These are phyloP conservation scores for Glossophaga mutica DNA, from an alignment of 2,797 vertebrate genomes.

Conservation along the genomic window DNA sequence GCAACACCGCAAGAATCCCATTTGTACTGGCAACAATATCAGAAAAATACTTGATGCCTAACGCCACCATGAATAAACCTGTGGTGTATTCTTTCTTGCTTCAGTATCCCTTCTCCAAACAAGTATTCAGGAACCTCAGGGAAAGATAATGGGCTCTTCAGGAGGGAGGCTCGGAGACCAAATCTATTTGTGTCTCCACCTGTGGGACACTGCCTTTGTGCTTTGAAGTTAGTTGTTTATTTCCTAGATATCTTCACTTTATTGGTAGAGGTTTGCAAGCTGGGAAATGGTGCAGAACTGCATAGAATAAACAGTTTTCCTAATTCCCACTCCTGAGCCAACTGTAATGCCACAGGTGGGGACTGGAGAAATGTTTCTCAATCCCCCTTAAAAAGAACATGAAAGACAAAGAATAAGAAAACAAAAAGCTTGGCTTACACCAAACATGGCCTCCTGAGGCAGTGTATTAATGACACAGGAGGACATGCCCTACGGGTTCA, in stretches of 20 bases:
- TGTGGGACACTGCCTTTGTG: neutral
- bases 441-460: neutral
- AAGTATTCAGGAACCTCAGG: neutral
- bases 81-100: neutral
- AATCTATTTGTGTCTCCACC: neutral
- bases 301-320: neutral
- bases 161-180: fast-evolving
- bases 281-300: neutral
- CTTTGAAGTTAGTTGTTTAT: neutral
- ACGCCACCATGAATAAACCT: neutral
- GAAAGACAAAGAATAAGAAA: neutral
- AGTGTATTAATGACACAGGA: neutral
- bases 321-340: neutral
- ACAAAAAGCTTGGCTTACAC: neutral
- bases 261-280: neutral
- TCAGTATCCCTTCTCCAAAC: neutral
- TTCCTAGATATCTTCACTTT: neutral
- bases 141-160: neutral
- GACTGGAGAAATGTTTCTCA: neutral
- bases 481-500: neutral
- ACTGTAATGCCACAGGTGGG: neutral
- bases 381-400: neutral
- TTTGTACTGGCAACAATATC: too few species aligned
- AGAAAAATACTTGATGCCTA: neutral
- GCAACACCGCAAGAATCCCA: too few species aligned